A percentile compares a stretch with the other conserved stretches of the same genome.
Evolutionary conservation across 1,140 invertebrate genomes (phyloP).

Genomic region (Pseudoatta argentina): DNA sequence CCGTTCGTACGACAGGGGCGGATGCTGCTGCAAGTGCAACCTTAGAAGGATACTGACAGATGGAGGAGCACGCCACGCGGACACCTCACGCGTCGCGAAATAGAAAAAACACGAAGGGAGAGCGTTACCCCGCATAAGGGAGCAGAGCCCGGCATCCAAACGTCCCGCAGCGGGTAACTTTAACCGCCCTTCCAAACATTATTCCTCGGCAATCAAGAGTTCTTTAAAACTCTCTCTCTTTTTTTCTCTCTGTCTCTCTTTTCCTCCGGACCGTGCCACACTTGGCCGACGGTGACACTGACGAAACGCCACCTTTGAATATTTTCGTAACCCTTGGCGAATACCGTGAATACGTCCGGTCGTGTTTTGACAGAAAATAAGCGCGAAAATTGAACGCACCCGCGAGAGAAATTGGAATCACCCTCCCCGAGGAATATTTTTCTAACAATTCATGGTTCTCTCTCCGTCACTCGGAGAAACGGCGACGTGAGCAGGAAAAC

Average conservation of each 20-base stretch:
- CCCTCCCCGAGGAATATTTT: slow-evolving; percentile 66
- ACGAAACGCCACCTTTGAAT: slow-evolving; percentile 63
- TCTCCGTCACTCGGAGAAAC: neutral
- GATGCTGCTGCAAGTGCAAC: slow-evolving; percentile 27
- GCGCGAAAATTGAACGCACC: slow-evolving; percentile 69
- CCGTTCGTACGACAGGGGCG: neutral
- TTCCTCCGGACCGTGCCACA: neutral
- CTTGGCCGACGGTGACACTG: slow-evolving; percentile 34
- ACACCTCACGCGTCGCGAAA: slow-evolving; percentile 53
- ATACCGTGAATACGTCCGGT: slow-evolving; percentile 60
- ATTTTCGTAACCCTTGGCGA: slow-evolving; percentile 73
- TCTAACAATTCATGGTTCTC: slow-evolving; percentile 69
- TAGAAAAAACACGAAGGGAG: slow-evolving; percentile 57
- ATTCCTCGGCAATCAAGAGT: slow-evolving; percentile 66
- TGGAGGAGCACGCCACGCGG: slow-evolving; percentile 28
- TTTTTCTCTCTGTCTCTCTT: neutral
- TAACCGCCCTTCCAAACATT: slow-evolving; percentile 72
- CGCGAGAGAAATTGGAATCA: slow-evolving; percentile 66
- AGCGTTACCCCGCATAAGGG: slow-evolving; percentile 23
- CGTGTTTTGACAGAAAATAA: slow-evolving; percentile 81
- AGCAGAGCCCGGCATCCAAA: neutral
- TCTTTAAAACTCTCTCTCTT: slow-evolving; percentile 62
- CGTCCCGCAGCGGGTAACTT: slow-evolving; percentile 50
- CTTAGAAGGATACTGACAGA: slow-evolving; percentile 44
- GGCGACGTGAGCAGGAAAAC: neutral